Percentiles rank a stretch among this genome's conserved stretches.
phyloP scores from a whole-genome alignment of 2,113 vertebrate genomes.

The Equus quagga region DNA sequence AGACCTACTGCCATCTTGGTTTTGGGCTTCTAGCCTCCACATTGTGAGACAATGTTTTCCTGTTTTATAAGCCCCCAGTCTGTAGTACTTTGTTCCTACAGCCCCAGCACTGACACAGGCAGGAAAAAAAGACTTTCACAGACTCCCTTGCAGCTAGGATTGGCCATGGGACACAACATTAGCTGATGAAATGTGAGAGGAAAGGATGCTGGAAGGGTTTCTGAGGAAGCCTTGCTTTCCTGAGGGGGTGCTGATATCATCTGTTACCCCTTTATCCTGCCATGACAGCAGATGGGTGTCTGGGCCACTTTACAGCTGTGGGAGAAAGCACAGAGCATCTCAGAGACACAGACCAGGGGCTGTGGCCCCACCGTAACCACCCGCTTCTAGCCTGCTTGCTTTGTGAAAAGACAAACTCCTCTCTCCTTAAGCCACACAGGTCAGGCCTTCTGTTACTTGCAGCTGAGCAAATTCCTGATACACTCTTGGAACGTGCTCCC shows the following conservation, averaged over 20 bases:
- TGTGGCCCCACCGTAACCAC: fast-evolving
- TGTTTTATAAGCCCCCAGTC: fast-evolving
- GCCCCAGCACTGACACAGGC: too few relatives aligned
- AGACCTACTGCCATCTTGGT: fast-evolving
- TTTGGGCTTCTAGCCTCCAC: not conserved
- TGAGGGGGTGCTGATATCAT: not conserved
- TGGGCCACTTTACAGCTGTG: not conserved
- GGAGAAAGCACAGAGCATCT: not conserved
- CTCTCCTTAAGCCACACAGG: not conserved
- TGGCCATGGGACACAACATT: not conserved
- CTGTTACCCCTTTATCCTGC: not conserved
- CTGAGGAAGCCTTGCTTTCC: not conserved
- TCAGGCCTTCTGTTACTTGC: not conserved
- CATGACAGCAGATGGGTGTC: not conserved
- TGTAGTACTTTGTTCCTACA: fast-evolving
- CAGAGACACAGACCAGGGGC: fast-evolving
- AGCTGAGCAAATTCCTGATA: not conserved
- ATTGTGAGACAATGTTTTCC: not conserved
- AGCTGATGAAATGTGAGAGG: not conserved
- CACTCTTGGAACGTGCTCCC: not conserved
- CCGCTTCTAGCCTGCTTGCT: not conserved
- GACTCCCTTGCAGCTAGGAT: not conserved
- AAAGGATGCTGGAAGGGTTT: not conserved
- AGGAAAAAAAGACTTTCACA: not conserved
- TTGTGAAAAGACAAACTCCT: not conserved